A percentile compares a stretch with the other conserved stretches of the same genome.
Conservation (phyloP, 2,888 invertebrate species). For the Amaurobius ferox region DNA sequence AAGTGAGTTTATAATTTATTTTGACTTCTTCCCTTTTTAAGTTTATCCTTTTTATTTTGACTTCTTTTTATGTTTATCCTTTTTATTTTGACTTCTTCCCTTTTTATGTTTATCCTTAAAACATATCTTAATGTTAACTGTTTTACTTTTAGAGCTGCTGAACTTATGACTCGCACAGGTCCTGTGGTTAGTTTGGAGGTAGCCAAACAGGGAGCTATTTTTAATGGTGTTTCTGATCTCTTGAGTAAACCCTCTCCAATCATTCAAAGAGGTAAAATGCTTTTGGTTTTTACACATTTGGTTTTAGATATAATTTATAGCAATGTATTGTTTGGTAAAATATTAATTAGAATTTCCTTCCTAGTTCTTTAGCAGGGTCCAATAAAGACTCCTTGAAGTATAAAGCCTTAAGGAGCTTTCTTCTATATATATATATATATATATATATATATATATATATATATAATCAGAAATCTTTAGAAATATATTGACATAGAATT, state of each 20-base stretch:
- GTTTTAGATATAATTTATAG: no score
- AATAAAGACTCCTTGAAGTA: no score
- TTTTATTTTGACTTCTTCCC: not conserved
- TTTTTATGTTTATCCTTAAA: not conserved
- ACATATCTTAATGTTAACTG: not conserved
- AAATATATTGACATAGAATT: no score
- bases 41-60: not conserved
- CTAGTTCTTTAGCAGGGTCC: no score
- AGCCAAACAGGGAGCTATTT: slow-evolving; percentile 97
- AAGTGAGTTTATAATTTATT: no score
- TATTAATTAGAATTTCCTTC: no score
- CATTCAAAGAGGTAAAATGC: slow-evolving; percentile 84
- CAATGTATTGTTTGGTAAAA: no score
- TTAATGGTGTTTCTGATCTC: slow-evolving; percentile 95
- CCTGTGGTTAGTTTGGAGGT: slow-evolving; percentile 95
- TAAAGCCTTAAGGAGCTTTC: no score
- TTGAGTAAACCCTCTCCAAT: slow-evolving; percentile 93
- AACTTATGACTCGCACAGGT: slow-evolving; percentile 95
- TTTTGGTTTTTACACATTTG: no score
- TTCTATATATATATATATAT: no score
- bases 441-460: no score
- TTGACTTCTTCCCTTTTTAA: not conserved
- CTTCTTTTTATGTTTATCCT: not conserved
- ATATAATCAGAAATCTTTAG: no score
- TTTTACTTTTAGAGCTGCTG: slow-evolving; percentile 85